phyloP scores from a whole-genome alignment of 2,797 vertebrate genomes.

The Iguana delicatissima region DNA sequence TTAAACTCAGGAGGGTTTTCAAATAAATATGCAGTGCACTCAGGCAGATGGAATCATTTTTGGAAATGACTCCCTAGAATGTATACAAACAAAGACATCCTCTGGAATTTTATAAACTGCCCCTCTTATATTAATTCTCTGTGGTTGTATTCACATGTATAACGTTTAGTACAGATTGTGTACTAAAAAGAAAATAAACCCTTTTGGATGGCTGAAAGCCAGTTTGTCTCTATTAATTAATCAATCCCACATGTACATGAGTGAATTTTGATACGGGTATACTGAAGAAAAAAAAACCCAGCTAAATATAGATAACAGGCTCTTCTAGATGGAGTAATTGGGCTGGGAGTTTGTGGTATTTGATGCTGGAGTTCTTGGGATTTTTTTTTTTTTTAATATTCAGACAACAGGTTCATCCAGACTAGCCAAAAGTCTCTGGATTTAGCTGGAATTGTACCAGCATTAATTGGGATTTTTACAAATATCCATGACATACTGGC shows the following conservation, averaged over 20 bases:
- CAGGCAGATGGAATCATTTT: slow-evolving; percentile 68
- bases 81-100: slow-evolving; percentile 49
- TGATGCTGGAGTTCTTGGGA: too few relatives aligned
- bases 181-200: slow-evolving; percentile 34
- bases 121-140: slow-evolving; percentile 23
- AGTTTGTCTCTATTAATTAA: slow-evolving; percentile 17
- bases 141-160: background rate
- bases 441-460: too few relatives aligned
- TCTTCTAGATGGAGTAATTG: too few relatives aligned
- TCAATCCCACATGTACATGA: background rate
- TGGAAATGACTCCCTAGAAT: slow-evolving; percentile 58
- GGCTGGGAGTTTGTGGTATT: too few relatives aligned
- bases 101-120: slow-evolving; percentile 47
- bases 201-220: slow-evolving; percentile 35
- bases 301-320: background rate
- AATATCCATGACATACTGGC: too few relatives aligned
- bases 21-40: slow-evolving; percentile 65
- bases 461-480: too few relatives aligned
- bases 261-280: slow-evolving; percentile 25
- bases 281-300: background rate
- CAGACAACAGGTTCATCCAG: too few relatives aligned
- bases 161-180: slow-evolving; percentile 30
- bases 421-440: too few relatives aligned
- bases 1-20: slow-evolving; percentile 56
- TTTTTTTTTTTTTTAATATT: too few relatives aligned